Evolutionary conservation across 2,888 invertebrate genomes (phyloP).

Genomic region (Synergus gifuensis): DNA sequence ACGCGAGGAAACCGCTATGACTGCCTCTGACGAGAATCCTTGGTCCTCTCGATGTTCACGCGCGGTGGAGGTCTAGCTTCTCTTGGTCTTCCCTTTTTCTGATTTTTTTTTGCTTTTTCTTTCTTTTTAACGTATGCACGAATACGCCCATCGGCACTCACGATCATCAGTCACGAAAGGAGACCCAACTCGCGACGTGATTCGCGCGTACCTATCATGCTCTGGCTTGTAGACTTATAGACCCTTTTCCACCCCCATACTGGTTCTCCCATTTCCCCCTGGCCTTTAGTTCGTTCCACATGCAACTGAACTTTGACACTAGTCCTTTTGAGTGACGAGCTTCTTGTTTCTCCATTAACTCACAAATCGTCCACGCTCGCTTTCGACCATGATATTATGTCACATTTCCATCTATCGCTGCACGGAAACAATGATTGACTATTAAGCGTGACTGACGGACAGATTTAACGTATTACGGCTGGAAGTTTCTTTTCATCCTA

Average conservation of each 20-base stretch:
- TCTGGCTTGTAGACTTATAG: constrained; percentile 15
- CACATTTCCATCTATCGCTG: constrained; percentile 30
- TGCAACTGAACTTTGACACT: constrained; percentile 70
- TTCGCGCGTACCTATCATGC: constrained; percentile 67
- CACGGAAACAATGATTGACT: constrained; percentile 30
- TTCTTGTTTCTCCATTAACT: constrained; percentile 25
- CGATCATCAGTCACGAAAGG: constrained; percentile 71
- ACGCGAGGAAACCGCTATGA: constrained; percentile 60
- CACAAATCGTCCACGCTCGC: constrained; percentile 14
- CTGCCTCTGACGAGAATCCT: constrained; percentile 54
- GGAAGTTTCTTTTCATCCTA: no score
- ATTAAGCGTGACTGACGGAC: constrained; percentile 33
- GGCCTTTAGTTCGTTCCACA: constrained; percentile 43
- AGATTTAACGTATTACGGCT: not conserved
- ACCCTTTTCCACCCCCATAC: not conserved
- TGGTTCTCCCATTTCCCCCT: constrained; percentile 44
- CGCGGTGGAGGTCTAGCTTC: constrained; percentile 58
- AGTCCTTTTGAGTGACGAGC: constrained; percentile 54
- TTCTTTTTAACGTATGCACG: constrained; percentile 63
- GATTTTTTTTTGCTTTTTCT: constrained; percentile 45
- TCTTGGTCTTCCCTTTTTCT: constrained; percentile 47
- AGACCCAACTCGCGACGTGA: constrained; percentile 69
- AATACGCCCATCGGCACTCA: constrained; percentile 72
- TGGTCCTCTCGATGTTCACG: constrained; percentile 60
- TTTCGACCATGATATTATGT: constrained; percentile 34